Conservation (phyloP, 2,113 vertebrate species). For the Propithecus coquereli region DNA sequence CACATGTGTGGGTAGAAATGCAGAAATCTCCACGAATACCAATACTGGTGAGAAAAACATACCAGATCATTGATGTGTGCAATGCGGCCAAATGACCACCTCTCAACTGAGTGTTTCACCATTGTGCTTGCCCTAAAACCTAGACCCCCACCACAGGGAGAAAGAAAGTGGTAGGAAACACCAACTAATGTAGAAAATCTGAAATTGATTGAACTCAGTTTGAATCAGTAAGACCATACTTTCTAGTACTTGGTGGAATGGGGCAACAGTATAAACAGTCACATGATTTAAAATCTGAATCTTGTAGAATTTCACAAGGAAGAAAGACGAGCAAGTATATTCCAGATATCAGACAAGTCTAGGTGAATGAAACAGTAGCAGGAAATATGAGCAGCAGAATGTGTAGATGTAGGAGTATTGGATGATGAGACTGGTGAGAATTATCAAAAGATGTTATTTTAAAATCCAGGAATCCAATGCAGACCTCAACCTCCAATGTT, state of each 20-base stretch:
- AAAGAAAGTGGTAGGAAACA: background rate
- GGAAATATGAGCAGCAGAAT: background rate
- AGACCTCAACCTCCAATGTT: background rate
- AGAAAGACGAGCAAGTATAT: background rate
- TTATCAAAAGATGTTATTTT: background rate
- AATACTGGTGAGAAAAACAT: background rate
- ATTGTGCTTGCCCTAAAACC: background rate
- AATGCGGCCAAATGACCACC: background rate
- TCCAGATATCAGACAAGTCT: background rate
- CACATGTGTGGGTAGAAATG: background rate
- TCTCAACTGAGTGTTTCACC: background rate
- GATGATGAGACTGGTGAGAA: background rate
- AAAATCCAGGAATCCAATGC: background rate
- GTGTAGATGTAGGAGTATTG: background rate
- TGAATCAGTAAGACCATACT: background rate
- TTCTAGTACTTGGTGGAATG: background rate
- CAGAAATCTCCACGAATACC: too few relatives aligned
- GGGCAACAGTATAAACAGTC: fast-evolving
- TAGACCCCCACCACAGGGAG: background rate
- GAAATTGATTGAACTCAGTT: background rate
- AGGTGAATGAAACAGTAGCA: background rate
- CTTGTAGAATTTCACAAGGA: background rate
- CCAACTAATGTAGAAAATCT: background rate
- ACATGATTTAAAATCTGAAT: background rate
- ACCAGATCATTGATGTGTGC: background rate